A percentile compares a stretch with the other conserved stretches of the same genome.
These are phyloP conservation scores for Sinocyclocheilus maitianheensis DNA, from an alignment of 2,113 vertebrate species.

Conservation along the genomic window DNA sequence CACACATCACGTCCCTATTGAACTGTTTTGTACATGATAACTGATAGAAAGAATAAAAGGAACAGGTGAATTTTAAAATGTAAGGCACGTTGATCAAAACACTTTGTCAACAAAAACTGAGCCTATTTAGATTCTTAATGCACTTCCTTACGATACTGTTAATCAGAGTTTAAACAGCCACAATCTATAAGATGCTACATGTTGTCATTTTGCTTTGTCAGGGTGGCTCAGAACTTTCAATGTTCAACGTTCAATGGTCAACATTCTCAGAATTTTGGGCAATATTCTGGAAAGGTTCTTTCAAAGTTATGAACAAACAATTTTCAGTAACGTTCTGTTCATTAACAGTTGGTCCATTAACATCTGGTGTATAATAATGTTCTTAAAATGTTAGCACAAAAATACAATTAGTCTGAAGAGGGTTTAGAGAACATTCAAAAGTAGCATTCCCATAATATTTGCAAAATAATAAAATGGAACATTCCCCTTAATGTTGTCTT, in stretches of 20 bases:
- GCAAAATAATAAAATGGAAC: neutral
- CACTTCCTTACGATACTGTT: neutral
- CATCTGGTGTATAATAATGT: neutral
- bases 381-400: neutral
- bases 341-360: neutral
- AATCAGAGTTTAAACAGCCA: neutral
- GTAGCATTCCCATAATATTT: neutral
- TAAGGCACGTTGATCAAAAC: neutral
- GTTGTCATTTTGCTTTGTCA: neutral
- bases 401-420: neutral
- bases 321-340: neutral
- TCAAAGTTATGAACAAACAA: neutral
- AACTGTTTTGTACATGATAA: neutral
- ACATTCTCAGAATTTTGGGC: neutral
- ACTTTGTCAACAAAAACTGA: neutral
- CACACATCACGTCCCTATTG: neutral
- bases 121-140: neutral
- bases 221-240: neutral
- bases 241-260: neutral
- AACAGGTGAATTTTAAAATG: neutral
- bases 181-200: neutral
- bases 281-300: neutral
- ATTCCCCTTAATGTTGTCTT: neutral
- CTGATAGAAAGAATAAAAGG: neutral
- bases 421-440: neutral